phyloP scores from a whole-genome alignment of 2,113 vertebrate species.

The Xyrauchen texanus region DNA sequence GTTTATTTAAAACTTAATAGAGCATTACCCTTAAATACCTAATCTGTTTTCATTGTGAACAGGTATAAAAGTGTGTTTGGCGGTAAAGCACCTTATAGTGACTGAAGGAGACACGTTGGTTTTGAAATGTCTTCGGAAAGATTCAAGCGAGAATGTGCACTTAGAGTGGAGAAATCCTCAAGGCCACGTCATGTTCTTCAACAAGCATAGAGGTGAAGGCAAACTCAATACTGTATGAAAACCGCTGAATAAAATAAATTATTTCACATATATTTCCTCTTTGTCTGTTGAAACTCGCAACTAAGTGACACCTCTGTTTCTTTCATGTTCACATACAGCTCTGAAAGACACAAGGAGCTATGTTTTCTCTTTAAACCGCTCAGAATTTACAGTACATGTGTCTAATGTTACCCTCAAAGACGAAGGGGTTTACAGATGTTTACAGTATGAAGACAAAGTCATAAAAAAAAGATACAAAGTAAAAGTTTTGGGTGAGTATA shows the following conservation, averaged over 20 bases:
- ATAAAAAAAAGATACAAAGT: conserved; percentile 60
- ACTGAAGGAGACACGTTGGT: conserved; percentile 62
- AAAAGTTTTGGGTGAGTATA: conserved; percentile 70
- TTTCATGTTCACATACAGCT: conserved; percentile 47
- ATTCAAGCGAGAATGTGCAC: background rate
- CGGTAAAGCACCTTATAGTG: conserved; percentile 50
- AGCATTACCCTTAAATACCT: too few species aligned
- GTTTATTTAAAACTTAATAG: too few species aligned
- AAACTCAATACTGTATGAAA: background rate
- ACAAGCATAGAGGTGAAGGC: conserved; percentile 55
- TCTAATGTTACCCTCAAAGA: conserved; percentile 67
- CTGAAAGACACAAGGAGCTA: conserved; percentile 63
- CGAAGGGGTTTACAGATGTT: conserved; percentile 71
- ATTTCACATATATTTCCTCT: background rate
- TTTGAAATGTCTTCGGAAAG: conserved; percentile 59
- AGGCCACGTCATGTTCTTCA: conserved; percentile 65
- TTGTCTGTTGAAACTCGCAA: background rate
- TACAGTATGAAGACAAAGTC: conserved; percentile 41
- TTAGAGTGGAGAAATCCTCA: conserved; percentile 72
- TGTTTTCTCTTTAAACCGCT: conserved; percentile 53
- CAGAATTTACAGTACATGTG: conserved; percentile 63
- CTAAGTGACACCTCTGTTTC: background rate
- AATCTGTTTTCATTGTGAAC: conserved; percentile 14
- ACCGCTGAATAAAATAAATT: background rate
- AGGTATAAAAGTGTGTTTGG: conserved; percentile 58